phyloP scores from a whole-genome alignment of 2,113 vertebrate genomes.

The Hemiscyllium ocellatum region DNA sequence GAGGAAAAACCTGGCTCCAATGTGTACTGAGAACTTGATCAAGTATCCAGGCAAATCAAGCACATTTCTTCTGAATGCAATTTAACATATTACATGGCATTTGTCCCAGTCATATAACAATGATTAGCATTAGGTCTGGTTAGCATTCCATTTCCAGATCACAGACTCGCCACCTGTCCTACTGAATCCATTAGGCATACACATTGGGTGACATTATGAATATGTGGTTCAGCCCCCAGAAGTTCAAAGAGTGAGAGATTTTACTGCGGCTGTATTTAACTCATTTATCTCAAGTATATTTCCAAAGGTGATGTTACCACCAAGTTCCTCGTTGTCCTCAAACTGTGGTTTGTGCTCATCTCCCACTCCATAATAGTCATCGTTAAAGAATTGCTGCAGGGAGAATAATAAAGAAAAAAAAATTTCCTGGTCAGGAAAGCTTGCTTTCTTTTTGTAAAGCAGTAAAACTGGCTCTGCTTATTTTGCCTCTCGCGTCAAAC shows the following conservation, averaged over 20 bases:
- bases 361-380: conserved; percentile 63
- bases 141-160: neutral
- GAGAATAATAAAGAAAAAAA: neutral
- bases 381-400: conserved; percentile 68
- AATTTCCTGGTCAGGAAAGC: neutral
- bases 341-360: conserved; percentile 81
- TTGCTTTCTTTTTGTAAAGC: neutral
- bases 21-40: neutral
- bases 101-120: neutral
- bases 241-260: neutral
- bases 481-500: conserved; percentile 44
- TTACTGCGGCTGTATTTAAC: neutral
- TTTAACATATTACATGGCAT: neutral
- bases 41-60: neutral
- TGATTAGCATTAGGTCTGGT: neutral
- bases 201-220: neutral
- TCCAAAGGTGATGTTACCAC: conserved; percentile 53
- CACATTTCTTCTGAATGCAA: neutral
- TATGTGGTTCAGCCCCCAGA: neutral
- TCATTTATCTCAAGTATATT: neutral
- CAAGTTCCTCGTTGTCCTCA: conserved; percentile 65
- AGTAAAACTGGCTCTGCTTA: neutral
- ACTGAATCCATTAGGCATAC: neutral
- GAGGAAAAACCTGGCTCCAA: neutral
- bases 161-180: neutral